Conservation (phyloP, 2,797 vertebrate species). For the Phylloscopus collybita region DNA sequence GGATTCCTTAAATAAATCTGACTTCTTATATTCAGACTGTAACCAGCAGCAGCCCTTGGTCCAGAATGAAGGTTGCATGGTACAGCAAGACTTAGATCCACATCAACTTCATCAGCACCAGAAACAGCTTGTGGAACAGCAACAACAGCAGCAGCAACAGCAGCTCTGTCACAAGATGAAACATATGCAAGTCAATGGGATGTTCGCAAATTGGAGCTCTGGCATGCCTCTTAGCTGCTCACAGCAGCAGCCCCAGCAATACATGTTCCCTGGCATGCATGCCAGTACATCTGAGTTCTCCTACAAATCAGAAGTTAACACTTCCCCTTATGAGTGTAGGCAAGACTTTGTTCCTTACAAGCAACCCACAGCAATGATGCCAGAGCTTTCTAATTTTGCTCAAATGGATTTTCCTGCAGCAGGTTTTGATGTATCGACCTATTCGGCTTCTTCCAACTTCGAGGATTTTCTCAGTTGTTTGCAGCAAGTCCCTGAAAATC, state of each 20-base stretch:
- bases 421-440: slow-evolving; percentile 70
- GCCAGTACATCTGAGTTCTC: slow-evolving; percentile 61
- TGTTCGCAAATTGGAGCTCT: slow-evolving; percentile 73
- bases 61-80: slow-evolving; percentile 69
- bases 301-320: slow-evolving; percentile 75
- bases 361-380: slow-evolving; percentile 34
- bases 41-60: slow-evolving; percentile 67
- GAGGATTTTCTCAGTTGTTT: slow-evolving; percentile 81
- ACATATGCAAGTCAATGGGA: slow-evolving; percentile 78
- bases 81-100: slow-evolving; percentile 65
- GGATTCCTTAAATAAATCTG: slow-evolving; percentile 78
- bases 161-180: slow-evolving; percentile 80
- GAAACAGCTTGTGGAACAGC: slow-evolving; percentile 57
- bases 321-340: slow-evolving; percentile 67
- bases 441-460: slow-evolving; percentile 68
- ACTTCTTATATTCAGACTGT: slow-evolving; percentile 68
- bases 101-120: slow-evolving; percentile 65
- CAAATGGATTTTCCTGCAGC: slow-evolving; percentile 74
- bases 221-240: slow-evolving; percentile 59
- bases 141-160: slow-evolving; percentile 69
- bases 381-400: slow-evolving; percentile 67
- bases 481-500: slow-evolving; percentile 72
- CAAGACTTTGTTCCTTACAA: slow-evolving; percentile 74
- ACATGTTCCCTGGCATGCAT: slow-evolving; percentile 64
- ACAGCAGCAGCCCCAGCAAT: slow-evolving; percentile 72